Evolutionary conservation across 2,888 invertebrate genomes (phyloP).

Genomic region (Pristionchus maxplancki): DNA sequence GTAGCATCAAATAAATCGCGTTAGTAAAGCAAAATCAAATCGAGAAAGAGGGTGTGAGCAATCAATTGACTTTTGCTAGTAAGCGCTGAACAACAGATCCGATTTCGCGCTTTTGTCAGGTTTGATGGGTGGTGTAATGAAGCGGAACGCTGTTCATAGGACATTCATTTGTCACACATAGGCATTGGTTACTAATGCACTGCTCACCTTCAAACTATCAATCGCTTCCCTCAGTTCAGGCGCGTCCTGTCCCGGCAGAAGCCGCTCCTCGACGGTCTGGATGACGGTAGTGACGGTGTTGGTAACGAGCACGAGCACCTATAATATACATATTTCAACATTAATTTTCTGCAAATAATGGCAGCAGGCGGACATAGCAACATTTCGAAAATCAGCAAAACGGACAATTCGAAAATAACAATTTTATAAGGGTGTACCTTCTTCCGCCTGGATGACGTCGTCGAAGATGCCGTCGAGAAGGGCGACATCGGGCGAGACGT

Average conservation of each 20-base stretch:
- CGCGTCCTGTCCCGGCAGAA: conserved; percentile 54
- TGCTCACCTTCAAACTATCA: conserved; percentile 43
- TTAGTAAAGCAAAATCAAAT: too few species aligned
- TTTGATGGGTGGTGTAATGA: too few species aligned
- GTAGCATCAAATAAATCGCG: neutral
- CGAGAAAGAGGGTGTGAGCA: neutral
- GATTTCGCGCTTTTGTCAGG: too few species aligned
- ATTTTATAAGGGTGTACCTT: too few species aligned
- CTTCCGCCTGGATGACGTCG: conserved; percentile 45
- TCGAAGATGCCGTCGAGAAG: conserved; percentile 30
- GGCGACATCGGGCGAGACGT: conserved; percentile 43
- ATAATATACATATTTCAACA: neutral
- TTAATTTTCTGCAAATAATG: neutral
- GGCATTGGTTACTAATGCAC: too few species aligned
- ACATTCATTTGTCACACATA: too few species aligned
- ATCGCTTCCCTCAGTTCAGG: conserved; percentile 34
- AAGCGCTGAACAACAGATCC: too few species aligned
- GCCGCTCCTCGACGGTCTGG: conserved; percentile 69
- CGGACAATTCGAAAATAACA: neutral
- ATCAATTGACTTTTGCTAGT: too few species aligned
- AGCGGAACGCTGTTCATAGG: too few species aligned
- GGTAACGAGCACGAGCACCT: conserved; percentile 70
- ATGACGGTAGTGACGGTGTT: conserved; percentile 75
- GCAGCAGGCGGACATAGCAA: too few species aligned
- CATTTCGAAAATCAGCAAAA: too few species aligned